Conservation (phyloP, 2,797 vertebrate genomes). For the Paedocypris micromegethes region DNA sequence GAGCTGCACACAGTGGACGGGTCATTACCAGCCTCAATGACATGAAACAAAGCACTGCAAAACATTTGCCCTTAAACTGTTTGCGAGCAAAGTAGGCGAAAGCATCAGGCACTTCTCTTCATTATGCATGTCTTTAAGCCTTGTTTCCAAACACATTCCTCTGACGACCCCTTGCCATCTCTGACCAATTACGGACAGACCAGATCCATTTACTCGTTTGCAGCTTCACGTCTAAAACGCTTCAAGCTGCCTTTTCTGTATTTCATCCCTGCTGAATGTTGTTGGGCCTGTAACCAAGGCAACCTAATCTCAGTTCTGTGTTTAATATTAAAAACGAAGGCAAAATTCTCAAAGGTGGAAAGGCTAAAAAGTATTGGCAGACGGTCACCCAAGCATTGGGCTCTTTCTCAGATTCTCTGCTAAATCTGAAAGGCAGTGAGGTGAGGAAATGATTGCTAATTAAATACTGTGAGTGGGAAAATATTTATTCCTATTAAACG, state of each 20-base stretch:
- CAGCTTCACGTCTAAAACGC: constrained; percentile 1
- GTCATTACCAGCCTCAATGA: constrained; percentile 47
- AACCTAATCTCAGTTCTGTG: constrained; percentile 10
- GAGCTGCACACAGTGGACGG: constrained; percentile 12
- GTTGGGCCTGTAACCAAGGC: constrained; percentile 27
- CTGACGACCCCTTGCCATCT: not conserved
- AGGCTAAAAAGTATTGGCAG: not conserved
- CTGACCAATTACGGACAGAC: not conserved
- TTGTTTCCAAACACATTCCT: not conserved
- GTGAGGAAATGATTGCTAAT: no score
- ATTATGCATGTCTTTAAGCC: constrained; percentile 8
- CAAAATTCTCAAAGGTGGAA: constrained; percentile 5
- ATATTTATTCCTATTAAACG: no score
- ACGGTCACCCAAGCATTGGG: no score
- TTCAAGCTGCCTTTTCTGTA: constrained; percentile 4
- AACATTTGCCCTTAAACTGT: constrained; percentile 39
- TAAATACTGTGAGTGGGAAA: no score
- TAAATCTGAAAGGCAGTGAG: no score
- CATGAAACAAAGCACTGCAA: constrained; percentile 39
- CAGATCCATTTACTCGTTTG: not conserved
- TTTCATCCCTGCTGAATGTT: constrained; percentile 5
- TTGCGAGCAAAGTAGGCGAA: constrained; percentile 41
- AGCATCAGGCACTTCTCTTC: constrained; percentile 1
- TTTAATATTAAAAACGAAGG: constrained; percentile 11
- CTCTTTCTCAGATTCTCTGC: no score